Evolutionary conservation across 2,888 invertebrate species (phyloP), one percentile per base, ranked within the genome.

Genomic region (Ornithoptera priamus): DNA sequence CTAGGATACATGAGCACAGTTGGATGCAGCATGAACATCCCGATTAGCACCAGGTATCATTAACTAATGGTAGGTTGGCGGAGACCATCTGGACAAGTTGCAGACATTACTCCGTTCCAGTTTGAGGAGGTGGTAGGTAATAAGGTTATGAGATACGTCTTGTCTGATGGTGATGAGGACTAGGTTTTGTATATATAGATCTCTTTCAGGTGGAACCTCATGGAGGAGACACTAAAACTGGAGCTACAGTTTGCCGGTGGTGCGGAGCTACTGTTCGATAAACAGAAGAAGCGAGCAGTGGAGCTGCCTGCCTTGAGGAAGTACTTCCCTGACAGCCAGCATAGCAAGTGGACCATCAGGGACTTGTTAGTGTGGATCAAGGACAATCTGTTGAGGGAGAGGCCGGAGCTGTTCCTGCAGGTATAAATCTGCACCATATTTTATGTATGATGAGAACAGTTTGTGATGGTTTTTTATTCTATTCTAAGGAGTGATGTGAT

Each of bases 211-310:
- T 30, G 4, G 30, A 30, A 0, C 42, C 20, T n/a, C 42, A 70
- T 70, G 70, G 59, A 77, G 12, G 75, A 78, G 0, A 72, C 80
- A 17, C 63, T 87, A 66, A 85, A 82, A 73, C 67, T 90, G 62
- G 80, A 78, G 68, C 71, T 90, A 39, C 83, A 84, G 80, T 95
- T 86, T 79, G 97, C 97, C 59, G 98, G 99, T 18, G 99, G 99
- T 2, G 97, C 98, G 0, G 98, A 99, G 83, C 85, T 97, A n/a
- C 87, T 99, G 1, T 97, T 98, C 85, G 96, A 96, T 74, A 97
- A 97, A 79, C 93, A 95, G 66, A 97, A 97, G 81, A 94, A 93
- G 67, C 94, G 96, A 64, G 92, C 95, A 70, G 85, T 97, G 0
- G 86, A 91, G 39, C 85, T 97, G 75, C 96, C 96, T 70, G 85